A percentile compares a stretch with the other conserved stretches of the same genome.
These are phyloP conservation scores for Melanogrammus aeglefinus DNA, from an alignment of 2,797 vertebrate genomes.

Conservation along the genomic window DNA sequence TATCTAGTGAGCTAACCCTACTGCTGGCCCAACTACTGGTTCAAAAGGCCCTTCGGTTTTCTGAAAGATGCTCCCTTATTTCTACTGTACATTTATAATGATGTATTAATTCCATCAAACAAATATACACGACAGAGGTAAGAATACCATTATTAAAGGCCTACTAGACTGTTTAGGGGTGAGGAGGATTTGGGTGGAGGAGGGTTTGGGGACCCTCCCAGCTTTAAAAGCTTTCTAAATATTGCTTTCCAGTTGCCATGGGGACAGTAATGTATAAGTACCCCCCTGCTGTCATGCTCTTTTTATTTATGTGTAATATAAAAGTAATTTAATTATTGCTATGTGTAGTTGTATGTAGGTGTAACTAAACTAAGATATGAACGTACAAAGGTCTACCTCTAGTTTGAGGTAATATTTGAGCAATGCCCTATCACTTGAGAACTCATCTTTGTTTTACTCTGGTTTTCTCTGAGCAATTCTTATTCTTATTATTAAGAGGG, in stretches of 20 bases:
- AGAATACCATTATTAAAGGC: constrained; percentile 26
- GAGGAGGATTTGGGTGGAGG: too few relatives aligned
- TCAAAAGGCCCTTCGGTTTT: background rate
- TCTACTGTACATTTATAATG: background rate
- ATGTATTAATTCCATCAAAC: background rate
- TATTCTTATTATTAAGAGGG: background rate
- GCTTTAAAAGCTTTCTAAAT: constrained; percentile 32
- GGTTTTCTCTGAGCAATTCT: background rate
- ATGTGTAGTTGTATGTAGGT: constrained; percentile 50
- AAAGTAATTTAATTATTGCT: constrained; percentile 50
- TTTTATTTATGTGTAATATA: constrained; percentile 54
- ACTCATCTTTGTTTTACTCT: background rate
- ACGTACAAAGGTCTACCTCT: constrained; percentile 33
- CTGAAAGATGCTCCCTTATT: background rate
- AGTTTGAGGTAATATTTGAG: constrained; percentile 32
- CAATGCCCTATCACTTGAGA: constrained; percentile 28
- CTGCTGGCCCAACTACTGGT: background rate
- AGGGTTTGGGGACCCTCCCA: constrained; percentile 1
- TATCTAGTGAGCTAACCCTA: too few relatives aligned
- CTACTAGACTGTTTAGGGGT: constrained; percentile 36
- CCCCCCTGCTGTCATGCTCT: constrained; percentile 57
- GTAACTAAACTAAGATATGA: constrained; percentile 15
- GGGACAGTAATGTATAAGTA: constrained; percentile 45
- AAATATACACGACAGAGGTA: background rate
- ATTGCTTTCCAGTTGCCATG: constrained; percentile 29